Conservation (phyloP, 2,797 vertebrate species). For the Sitta carolinensis region DNA sequence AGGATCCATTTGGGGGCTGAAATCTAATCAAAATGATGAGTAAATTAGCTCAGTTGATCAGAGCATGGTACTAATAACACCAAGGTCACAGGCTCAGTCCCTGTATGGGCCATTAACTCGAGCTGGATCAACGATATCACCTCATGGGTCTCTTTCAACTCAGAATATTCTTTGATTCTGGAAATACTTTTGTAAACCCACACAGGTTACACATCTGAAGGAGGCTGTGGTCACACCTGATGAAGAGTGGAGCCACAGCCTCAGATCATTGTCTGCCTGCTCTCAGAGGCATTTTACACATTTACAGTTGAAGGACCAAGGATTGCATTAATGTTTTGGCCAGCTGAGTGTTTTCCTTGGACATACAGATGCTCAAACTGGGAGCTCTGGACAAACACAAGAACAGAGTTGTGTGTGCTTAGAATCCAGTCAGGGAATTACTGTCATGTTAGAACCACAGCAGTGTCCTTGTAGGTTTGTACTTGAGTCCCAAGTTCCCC, state of each 20-base stretch:
- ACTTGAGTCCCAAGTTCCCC: not conserved
- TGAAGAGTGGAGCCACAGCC: not conserved
- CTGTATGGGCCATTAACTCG: not conserved
- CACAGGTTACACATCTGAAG: not conserved
- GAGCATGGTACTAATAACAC: not conserved
- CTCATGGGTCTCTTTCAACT: not conserved
- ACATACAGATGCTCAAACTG: not conserved
- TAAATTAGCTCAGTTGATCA: not conserved
- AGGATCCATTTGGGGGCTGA: not conserved
- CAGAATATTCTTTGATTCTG: not conserved
- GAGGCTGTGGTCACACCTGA: not conserved
- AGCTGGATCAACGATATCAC: not conserved
- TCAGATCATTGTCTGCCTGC: rapidly evolving
- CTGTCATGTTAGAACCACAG: not conserved
- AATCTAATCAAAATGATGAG: not conserved
- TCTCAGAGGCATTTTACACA: not conserved
- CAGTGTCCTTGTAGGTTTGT: not conserved
- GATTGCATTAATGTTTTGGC: not conserved
- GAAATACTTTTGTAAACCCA: not conserved
- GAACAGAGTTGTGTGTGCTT: not conserved
- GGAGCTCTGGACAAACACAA: not conserved
- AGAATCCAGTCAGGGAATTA: not conserved
- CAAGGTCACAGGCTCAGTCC: not conserved
- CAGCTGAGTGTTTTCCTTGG: not conserved
- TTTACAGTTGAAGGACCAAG: not conserved